Evolutionary conservation across 2,888 invertebrate genomes (phyloP).

Genomic region (Polydrusus tereticollis): DNA sequence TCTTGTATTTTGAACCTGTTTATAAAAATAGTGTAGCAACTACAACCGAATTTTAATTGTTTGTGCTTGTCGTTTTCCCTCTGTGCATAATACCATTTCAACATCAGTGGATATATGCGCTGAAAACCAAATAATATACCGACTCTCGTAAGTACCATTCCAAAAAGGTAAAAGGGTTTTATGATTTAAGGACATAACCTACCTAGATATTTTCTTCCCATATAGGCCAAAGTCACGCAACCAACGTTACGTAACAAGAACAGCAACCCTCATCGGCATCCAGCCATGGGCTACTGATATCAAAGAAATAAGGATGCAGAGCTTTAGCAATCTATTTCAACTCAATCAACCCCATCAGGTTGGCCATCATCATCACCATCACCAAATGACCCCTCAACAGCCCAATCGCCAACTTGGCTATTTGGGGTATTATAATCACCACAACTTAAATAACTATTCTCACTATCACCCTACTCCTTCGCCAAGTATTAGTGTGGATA

Average conservation of each 20-base stretch:
- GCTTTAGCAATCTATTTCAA: conserved; percentile 65
- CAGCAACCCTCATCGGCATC: not conserved
- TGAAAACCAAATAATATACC: not conserved
- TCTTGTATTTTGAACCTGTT: not conserved
- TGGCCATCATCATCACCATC: conserved; percentile 47
- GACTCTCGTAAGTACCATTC: conserved; percentile 9
- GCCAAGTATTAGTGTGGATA: conserved; percentile 57
- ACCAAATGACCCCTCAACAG: conserved; percentile 49
- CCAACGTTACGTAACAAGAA: not conserved
- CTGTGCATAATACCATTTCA: no score
- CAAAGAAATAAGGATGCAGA: conserved; percentile 56
- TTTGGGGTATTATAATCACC: conserved; percentile 53
- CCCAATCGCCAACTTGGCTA: conserved; percentile 54
- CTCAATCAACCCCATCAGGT: conserved; percentile 59
- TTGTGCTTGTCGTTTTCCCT: no score
- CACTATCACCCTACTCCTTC: conserved; percentile 50
- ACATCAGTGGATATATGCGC: no score
- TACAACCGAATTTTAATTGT: not conserved
- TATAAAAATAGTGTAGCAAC: not conserved
- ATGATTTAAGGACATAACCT: not conserved
- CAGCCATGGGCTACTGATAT: not conserved
- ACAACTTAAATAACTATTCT: conserved; percentile 56
- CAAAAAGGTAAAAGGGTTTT: no score
- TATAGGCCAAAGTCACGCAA: not conserved
- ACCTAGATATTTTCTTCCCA: not conserved